These are phyloP conservation scores for Gadus macrocephalus DNA, from an alignment of 2,113 vertebrate species.

Conservation along the genomic window DNA sequence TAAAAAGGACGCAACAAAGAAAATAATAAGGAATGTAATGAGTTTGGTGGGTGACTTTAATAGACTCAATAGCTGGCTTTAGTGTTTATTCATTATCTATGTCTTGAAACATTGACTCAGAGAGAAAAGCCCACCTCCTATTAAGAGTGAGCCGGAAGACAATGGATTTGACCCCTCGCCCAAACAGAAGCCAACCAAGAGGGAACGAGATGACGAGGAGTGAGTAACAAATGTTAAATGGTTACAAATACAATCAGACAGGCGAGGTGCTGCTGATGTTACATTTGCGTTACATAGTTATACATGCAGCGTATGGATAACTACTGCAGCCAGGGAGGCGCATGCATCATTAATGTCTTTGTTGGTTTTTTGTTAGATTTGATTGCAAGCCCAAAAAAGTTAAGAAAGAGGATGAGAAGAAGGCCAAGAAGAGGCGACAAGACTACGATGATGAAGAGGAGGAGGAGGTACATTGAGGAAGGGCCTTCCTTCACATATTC, in stretches of 20 bases:
- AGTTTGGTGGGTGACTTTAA: neutral
- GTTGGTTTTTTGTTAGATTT: conserved; percentile 66
- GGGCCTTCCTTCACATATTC: neutral
- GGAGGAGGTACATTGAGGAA: conserved; percentile 50
- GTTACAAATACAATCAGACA: neutral
- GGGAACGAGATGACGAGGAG: conserved; percentile 84
- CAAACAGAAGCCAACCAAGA: conserved; percentile 83
- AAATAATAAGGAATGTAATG: no score
- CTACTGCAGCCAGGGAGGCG: no score
- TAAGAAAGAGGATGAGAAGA: conserved; percentile 89
- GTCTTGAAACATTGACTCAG: conserved; percentile 29
- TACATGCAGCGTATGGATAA: no score
- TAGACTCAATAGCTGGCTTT: neutral
- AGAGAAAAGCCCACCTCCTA: conserved; percentile 73
- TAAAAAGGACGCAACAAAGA: no score
- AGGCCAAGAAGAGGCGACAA: conserved; percentile 88
- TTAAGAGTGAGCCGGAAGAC: conserved; percentile 86
- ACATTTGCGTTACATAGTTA: no score
- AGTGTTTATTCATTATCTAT: neutral
- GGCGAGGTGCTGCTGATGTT: no score
- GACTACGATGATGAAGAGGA: conserved; percentile 75
- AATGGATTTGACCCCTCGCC: conserved; percentile 78
- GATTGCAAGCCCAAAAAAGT: conserved; percentile 93
- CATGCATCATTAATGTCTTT: neutral
- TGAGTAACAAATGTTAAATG: conserved; percentile 64